Conservation (phyloP, 2,113 vertebrate genomes). For the Pogonocichla stellata region DNA sequence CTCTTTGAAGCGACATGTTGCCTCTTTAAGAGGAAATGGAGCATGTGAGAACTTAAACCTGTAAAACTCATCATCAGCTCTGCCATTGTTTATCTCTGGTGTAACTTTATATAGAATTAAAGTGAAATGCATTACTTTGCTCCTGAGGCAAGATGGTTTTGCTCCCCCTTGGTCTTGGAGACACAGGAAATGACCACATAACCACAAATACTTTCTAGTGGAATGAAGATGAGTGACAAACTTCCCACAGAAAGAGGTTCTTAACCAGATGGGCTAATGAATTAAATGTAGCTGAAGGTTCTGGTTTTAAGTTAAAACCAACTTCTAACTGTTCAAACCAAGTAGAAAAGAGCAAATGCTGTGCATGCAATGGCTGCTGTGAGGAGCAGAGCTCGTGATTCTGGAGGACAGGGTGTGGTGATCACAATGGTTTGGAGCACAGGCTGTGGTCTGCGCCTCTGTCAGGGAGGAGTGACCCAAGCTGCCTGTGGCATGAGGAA, state of each 20-base stretch:
- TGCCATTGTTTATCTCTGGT: constrained; percentile 60
- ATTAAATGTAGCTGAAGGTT: background rate
- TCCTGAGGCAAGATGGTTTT: constrained; percentile 1
- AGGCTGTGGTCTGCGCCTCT: background rate
- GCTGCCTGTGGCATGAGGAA: background rate
- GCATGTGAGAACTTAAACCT: constrained; percentile 69
- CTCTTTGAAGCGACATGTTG: constrained; percentile 69
- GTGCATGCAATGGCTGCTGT: accelerated
- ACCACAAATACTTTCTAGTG: constrained; percentile 42
- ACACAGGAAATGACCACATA: constrained; percentile 21
- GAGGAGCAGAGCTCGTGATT: background rate
- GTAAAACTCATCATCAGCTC: constrained; percentile 62
- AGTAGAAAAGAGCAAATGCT: background rate
- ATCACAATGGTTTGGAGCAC: background rate
- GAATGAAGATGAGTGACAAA: constrained; percentile 18
- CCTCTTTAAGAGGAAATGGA: constrained; percentile 71
- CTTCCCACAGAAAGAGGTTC: background rate
- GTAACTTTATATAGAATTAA: constrained; percentile 55
- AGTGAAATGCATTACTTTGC: background rate
- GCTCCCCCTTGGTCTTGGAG: constrained; percentile 1
- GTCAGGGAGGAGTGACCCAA: background rate
- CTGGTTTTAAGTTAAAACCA: background rate
- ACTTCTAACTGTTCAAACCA: background rate
- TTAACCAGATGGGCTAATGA: background rate
- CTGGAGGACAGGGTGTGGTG: accelerated